phyloP scores from a whole-genome alignment of 2,888 invertebrate genomes.

The Pyrrhia umbra region DNA sequence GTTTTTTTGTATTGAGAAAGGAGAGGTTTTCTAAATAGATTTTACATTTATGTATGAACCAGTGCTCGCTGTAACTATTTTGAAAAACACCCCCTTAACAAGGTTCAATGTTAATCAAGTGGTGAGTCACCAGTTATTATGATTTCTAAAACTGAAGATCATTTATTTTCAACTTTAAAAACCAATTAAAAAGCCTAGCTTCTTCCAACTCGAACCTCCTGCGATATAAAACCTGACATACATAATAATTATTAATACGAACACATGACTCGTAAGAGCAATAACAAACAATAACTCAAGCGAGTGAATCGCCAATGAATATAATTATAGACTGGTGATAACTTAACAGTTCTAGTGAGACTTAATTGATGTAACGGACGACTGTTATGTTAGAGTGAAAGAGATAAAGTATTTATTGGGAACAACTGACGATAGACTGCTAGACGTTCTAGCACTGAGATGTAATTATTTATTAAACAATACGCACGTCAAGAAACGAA shows the following conservation, averaged over 20 bases:
- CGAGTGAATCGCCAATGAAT: constrained; percentile 40
- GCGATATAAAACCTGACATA: not conserved
- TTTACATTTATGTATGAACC: no score
- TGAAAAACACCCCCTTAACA: no score
- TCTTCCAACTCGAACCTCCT: no score
- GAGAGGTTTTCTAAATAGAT: no score
- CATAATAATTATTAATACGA: constrained; percentile 17
- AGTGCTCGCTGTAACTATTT: no score
- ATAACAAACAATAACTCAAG: constrained; percentile 38
- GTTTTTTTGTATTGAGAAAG: no score
- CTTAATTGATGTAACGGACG: constrained; percentile 47
- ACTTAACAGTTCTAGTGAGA: constrained; percentile 35
- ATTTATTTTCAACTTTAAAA: not conserved
- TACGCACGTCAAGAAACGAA: no score
- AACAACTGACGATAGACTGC: constrained; percentile 1
- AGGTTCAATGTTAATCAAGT: no score
- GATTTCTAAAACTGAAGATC: not conserved
- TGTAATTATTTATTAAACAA: no score
- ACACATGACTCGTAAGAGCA: constrained; percentile 11
- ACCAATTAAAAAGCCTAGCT: not conserved
- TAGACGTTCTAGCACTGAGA: not conserved
- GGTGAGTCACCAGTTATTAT: no score
- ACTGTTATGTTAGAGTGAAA: constrained; percentile 4
- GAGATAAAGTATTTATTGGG: not conserved
- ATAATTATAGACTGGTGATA: constrained; percentile 51